Base-by-base conservation (phyloP, 2,797 vertebrate genomes). In the Uromys caudimaculatus region DNA sequence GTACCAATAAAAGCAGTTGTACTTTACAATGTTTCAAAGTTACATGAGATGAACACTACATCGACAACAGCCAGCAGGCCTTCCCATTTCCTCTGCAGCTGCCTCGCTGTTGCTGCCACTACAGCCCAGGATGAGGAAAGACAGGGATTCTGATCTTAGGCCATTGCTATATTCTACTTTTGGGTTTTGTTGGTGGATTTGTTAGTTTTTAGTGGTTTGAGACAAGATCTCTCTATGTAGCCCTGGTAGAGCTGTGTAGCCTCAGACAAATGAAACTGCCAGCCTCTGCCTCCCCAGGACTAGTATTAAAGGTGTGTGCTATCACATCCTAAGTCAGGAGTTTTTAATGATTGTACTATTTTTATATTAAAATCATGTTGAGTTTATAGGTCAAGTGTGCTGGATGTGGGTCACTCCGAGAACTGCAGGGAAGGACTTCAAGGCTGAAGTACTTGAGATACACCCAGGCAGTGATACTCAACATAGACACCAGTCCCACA, bases 381-480 rank as follows among this genome's bases (percentile, higher is more conserved):
- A 44, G 67, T 38, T n/a, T 56, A 58, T 0, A 76, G 14, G 13
- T 32, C 47, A 16, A 35, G 76, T 35, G 9, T 7, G 6, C 16
- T 27, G 7, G 76, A 24, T n/a, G 24, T 75, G 41, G 73, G 76
- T 62, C 32, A 56, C 23, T 58, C 75, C 47, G 3, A 13, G 29
- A 69, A 50, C 52, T 10, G 21, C 44, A n/a, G 35, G 19, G 35
- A 82, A 77, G 38, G 84, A 44, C 27, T n/a, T 13, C 38, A n/a
- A 13, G 0, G 21, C 62, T 84, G 16, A 38, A 56, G 24, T 0
- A 5, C 17, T 21, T 11, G 35, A 69, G 2, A 1, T 1, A 19
- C 0, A 6, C 11, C 2, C 35, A 17, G n/a, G 38, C 0, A 0
- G 38, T 44, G 60, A 10, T 35, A 32, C 50, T 64, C 6, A 0